These are phyloP conservation scores for Plagodis pulveraria DNA, from an alignment of 2,888 invertebrate genomes.

Conservation along the genomic window DNA sequence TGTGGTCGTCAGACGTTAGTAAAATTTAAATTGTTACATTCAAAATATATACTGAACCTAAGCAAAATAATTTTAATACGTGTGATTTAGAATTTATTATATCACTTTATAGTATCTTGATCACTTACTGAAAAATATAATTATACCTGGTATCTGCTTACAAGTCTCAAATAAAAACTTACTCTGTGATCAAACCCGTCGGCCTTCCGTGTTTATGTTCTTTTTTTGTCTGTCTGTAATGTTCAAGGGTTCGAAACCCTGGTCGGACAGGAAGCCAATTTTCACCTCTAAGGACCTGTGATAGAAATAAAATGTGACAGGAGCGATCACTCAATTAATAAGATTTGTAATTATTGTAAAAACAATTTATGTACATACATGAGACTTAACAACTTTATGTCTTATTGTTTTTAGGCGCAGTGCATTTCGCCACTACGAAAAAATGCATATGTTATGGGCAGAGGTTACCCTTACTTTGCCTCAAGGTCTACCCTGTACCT, in stretches of 20 bases:
- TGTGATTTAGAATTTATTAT: too few species aligned
- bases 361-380: not conserved
- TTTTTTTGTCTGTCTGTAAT: constrained; percentile 50
- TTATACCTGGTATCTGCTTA: not conserved
- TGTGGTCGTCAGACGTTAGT: too few species aligned
- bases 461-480: too few species aligned
- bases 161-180: constrained; percentile 27
- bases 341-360: not conserved
- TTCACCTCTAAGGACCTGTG: constrained; percentile 57
- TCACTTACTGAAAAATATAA: not conserved
- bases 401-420: too few species aligned
- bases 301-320: not conserved
- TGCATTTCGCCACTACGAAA: too few species aligned
- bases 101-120: not conserved
- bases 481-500: too few species aligned
- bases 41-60: too few species aligned
- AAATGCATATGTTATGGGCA: too few species aligned
- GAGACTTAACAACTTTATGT: too few species aligned
- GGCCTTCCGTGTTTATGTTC: constrained; percentile 25
- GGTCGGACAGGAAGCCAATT: constrained; percentile 55
- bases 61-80: too few species aligned
- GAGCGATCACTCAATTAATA: not conserved
- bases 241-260: constrained; percentile 55
- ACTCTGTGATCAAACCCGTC: constrained; percentile 47
- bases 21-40: too few species aligned